Evolutionary conservation across 2,888 invertebrate species (phyloP).

Genomic region (Phanerotoma sp.): DNA sequence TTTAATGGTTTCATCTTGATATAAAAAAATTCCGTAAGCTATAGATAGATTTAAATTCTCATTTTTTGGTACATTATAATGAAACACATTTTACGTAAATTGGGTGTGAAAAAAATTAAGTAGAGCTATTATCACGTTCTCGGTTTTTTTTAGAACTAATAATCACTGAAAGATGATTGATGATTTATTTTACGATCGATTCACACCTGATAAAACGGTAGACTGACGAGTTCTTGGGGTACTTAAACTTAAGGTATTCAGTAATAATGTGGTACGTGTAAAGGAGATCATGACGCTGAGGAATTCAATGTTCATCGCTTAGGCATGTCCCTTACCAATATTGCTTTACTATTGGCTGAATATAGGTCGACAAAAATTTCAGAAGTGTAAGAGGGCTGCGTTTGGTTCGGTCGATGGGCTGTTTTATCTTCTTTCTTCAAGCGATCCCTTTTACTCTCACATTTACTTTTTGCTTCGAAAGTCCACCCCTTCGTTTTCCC

Average conservation of each 20-base stretch:
- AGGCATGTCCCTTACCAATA: constrained; percentile 41
- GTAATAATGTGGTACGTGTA: constrained; percentile 28
- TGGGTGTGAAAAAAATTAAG: too few species aligned
- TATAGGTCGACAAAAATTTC: constrained; percentile 22
- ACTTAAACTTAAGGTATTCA: constrained; percentile 26
- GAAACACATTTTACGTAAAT: too few species aligned
- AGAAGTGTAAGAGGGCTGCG: constrained; percentile 11
- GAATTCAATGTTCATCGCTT: constrained; percentile 49
- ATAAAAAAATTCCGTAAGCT: background rate
- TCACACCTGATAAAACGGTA: constrained; percentile 5
- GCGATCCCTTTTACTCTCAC: constrained; percentile 12
- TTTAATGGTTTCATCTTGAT: too few species aligned
- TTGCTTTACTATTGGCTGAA: constrained; percentile 32
- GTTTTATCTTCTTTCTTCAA: constrained; percentile 31
- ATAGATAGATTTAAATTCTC: background rate
- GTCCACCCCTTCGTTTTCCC: constrained; percentile 12
- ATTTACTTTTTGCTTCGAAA: constrained; percentile 16
- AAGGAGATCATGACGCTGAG: constrained; percentile 30
- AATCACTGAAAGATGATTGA: too few species aligned
- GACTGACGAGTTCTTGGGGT: constrained; percentile 4
- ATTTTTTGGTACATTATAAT: background rate
- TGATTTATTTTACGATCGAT: background rate
- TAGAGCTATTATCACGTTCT: too few species aligned
- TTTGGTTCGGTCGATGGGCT: constrained; percentile 15
- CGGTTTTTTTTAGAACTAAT: too few species aligned